phyloP scores from a whole-genome alignment of 2,888 invertebrate species.

The Alcis repandata region DNA sequence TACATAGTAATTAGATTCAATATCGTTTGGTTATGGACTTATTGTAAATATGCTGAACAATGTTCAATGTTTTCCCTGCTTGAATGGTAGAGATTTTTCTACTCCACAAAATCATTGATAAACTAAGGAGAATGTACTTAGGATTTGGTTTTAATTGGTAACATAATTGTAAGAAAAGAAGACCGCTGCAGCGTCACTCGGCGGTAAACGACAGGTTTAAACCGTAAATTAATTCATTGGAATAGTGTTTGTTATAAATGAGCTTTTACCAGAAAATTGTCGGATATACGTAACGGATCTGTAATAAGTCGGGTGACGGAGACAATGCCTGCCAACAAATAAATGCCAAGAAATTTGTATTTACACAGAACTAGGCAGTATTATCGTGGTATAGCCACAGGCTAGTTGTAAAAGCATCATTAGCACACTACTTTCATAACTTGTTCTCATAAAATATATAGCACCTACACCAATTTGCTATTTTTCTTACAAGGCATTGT shows the following conservation, averaged over 20 bases:
- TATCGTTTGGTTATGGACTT: constrained; percentile 11
- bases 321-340: constrained; percentile 4
- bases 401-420: too few species aligned
- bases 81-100: background rate
- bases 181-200: background rate
- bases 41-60: constrained; percentile 17
- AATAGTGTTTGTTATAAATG: constrained; percentile 4
- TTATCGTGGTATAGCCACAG: too few species aligned
- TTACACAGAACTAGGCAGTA: too few species aligned
- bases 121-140: background rate
- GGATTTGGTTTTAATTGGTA: background rate
- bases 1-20: background rate
- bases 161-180: background rate
- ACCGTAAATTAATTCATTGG: background rate
- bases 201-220: background rate
- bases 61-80: background rate
- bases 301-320: constrained; percentile 9
- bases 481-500: constrained; percentile 4
- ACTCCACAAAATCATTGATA: background rate
- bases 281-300: constrained; percentile 4
- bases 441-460: background rate
- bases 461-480: background rate
- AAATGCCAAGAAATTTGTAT: too few species aligned
- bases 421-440: too few species aligned
- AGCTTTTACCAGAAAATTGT: background rate